These are phyloP conservation scores for Scolopax bukidnonensis DNA, from an alignment of 2,797 vertebrate genomes.

Conservation along the genomic window DNA sequence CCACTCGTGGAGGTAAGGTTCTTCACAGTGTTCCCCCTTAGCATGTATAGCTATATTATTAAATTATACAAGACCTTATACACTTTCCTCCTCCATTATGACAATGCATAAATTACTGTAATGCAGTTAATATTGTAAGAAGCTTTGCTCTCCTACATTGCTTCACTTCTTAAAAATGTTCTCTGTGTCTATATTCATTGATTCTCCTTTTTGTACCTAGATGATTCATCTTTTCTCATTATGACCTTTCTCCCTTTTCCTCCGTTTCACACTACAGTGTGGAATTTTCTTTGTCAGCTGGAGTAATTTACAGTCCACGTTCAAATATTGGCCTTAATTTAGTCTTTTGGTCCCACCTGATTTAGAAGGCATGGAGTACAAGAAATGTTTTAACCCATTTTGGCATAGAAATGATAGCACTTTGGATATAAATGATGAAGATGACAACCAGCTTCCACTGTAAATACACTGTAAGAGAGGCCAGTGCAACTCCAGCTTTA, in stretches of 20 bases:
- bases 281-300: not conserved
- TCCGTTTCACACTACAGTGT: not conserved
- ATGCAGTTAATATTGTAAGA: not conserved
- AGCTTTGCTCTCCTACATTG: not conserved
- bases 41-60: not conserved
- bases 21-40: not conserved
- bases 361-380: not conserved
- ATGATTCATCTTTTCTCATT: not conserved
- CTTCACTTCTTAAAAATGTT: not conserved
- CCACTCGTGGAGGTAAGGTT: not conserved
- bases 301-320: not conserved
- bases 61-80: not conserved
- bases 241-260: not conserved
- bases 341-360: not conserved
- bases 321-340: not conserved
- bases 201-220: not conserved
- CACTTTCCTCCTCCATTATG: not conserved
- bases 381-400: not conserved
- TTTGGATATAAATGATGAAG: not conserved
- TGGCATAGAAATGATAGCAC: not conserved
- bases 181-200: not conserved
- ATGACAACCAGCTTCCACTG: not conserved
- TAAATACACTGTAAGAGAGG: rapidly evolving
- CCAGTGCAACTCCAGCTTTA: not conserved
- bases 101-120: not conserved